Conservation (phyloP, 2,888 invertebrate genomes). For the Mactromeris polynyma region DNA sequence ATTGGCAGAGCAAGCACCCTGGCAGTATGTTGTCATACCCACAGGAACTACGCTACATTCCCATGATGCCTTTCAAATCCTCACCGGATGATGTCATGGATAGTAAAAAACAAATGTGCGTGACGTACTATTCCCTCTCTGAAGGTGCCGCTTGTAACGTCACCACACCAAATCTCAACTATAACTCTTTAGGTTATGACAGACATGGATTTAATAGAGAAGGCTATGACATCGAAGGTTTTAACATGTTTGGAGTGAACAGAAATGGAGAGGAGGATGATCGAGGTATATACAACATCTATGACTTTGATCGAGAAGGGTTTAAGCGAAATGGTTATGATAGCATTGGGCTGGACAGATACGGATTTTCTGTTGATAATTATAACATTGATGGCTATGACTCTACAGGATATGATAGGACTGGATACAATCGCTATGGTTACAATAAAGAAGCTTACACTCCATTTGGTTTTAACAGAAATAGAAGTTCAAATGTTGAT, state of each 20-base stretch:
- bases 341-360: constrained; percentile 80
- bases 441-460: constrained; percentile 82
- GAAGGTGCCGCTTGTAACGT: constrained; percentile 79
- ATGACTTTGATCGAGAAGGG: constrained; percentile 82
- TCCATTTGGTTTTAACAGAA: constrained; percentile 79
- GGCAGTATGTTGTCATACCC: constrained; percentile 80
- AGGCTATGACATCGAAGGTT: constrained; percentile 82
- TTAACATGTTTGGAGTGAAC: constrained; percentile 79
- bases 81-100: constrained; percentile 84
- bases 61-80: constrained; percentile 83
- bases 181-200: constrained; percentile 76
- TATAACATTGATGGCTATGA: constrained; percentile 85
- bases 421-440: constrained; percentile 85
- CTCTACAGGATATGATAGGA: constrained; percentile 81
- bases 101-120: constrained; percentile 83
- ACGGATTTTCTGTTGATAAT: constrained; percentile 82
- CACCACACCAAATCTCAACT: constrained; percentile 76
- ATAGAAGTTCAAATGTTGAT: constrained; percentile 71
- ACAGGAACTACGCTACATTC: constrained; percentile 77
- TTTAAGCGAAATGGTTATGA: constrained; percentile 83
- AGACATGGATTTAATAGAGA: constrained; percentile 80
- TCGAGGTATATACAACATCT: constrained; percentile 77
- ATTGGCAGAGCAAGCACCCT: constrained; percentile 82
- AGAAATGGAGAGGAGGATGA: constrained; percentile 76
- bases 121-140: constrained; percentile 81